These are phyloP conservation scores for Rhombomys opimus DNA, from an alignment of 2,113 vertebrate genomes.

Conservation along the genomic window DNA sequence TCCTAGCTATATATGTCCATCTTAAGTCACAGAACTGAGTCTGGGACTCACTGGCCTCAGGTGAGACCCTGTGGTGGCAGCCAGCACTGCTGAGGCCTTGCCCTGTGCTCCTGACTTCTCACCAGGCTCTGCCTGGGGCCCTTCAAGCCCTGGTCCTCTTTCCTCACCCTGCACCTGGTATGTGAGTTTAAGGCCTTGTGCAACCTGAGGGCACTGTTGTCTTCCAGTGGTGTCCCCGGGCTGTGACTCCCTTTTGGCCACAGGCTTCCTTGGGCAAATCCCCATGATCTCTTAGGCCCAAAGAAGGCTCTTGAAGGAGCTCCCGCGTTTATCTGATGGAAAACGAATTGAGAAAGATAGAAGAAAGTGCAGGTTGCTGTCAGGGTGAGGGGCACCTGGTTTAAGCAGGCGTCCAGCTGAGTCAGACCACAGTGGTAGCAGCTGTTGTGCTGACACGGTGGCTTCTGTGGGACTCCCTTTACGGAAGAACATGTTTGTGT, in stretches of 20 bases:
- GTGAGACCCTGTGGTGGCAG: no score
- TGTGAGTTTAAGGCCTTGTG: neutral
- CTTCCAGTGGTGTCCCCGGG: neutral
- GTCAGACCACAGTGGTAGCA: no score
- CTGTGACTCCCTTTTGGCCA: accelerated
- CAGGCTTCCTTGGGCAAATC: neutral
- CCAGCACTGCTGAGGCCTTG: neutral
- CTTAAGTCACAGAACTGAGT: neutral
- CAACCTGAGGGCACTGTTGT: neutral
- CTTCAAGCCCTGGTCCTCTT: neutral
- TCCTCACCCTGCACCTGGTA: neutral
- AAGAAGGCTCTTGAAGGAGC: neutral
- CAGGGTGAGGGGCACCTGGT: accelerated
- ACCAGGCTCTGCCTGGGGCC: neutral
- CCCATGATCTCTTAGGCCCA: neutral
- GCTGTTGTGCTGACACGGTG: neutral
- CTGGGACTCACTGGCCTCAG: neutral
- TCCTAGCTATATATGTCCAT: neutral
- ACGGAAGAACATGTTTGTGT: neutral
- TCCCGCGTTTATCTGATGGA: neutral
- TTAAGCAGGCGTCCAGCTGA: neutral
- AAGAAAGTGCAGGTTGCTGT: neutral
- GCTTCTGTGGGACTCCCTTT: neutral
- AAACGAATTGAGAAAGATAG: neutral
- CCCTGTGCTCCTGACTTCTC: neutral